A percentile compares a stretch with the other conserved stretches of the same genome.
These are phyloP conservation scores for Thalassarche chlororhynchos DNA, from an alignment of 2,113 vertebrate genomes.

Conservation along the genomic window DNA sequence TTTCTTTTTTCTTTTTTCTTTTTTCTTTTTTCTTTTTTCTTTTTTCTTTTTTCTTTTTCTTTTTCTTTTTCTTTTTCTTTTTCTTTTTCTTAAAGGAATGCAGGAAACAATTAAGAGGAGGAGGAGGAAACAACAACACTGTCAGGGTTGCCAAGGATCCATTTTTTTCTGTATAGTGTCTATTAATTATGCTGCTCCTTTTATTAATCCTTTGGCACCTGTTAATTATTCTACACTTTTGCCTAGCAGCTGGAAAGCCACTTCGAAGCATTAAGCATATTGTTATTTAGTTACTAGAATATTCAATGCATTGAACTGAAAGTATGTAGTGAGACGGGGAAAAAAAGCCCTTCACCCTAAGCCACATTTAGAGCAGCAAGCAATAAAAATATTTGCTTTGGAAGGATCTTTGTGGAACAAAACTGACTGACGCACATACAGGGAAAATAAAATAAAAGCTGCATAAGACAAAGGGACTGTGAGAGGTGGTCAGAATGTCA, in stretches of 20 bases:
- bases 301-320: conserved; percentile 42
- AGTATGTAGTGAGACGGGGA: conserved; percentile 4
- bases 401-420: conserved; percentile 52
- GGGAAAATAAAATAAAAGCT: conserved; percentile 54
- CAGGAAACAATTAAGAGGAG: conserved; percentile 37
- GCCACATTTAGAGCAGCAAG: conserved; percentile 57
- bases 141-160: conserved; percentile 43
- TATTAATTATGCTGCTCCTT: conserved; percentile 60
- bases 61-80: background rate
- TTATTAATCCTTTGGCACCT: conserved; percentile 65
- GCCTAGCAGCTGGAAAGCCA: conserved; percentile 52
- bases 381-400: conserved; percentile 71
- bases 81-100: background rate
- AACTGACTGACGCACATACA: conserved; percentile 50
- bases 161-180: conserved; percentile 23
- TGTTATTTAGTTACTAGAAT: conserved; percentile 63
- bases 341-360: conserved; percentile 52
- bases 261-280: conserved; percentile 52
- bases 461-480: conserved; percentile 22
- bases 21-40: background rate
- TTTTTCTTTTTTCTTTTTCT: background rate
- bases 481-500: conserved; percentile 37
- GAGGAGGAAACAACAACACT: conserved; percentile 11
- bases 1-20: background rate
- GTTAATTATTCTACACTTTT: conserved; percentile 62